Evolutionary conservation across 2,113 vertebrate genomes (phyloP).

Genomic region (Mesoclemmys tuberculata): DNA sequence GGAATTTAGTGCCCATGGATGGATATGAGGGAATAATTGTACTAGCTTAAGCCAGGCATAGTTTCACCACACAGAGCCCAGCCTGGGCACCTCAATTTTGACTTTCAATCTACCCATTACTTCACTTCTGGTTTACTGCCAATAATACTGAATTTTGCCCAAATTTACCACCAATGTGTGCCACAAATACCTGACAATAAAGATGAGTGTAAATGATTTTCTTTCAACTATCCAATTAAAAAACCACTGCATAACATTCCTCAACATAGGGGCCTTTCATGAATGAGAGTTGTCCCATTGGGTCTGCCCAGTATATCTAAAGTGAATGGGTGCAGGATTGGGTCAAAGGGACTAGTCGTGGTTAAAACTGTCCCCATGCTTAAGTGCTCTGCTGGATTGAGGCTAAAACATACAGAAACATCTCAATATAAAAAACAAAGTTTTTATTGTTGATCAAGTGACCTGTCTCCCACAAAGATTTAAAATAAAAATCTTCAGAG

Average conservation of each 20-base stretch:
- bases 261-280: fast-evolving
- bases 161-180: not conserved
- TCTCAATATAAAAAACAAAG: not conserved
- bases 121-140: not conserved
- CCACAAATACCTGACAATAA: not conserved
- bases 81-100: not conserved
- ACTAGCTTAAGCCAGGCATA: not conserved
- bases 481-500: not conserved
- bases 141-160: not conserved
- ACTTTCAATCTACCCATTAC: not conserved
- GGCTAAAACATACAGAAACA: not conserved
- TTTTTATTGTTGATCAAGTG: not conserved
- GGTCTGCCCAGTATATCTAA: not conserved
- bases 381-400: not conserved
- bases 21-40: not conserved
- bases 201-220: not conserved
- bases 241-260: fast-evolving
- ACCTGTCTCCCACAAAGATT: not conserved
- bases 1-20: not conserved
- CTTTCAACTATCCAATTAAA: fast-evolving
- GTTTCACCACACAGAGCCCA: not conserved
- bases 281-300: not conserved
- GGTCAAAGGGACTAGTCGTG: not conserved
- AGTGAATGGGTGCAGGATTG: not conserved
- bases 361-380: not conserved